Evolutionary conservation across 2,113 vertebrate species (phyloP).

Genomic region (Sterrhoptilus dennistouni): DNA sequence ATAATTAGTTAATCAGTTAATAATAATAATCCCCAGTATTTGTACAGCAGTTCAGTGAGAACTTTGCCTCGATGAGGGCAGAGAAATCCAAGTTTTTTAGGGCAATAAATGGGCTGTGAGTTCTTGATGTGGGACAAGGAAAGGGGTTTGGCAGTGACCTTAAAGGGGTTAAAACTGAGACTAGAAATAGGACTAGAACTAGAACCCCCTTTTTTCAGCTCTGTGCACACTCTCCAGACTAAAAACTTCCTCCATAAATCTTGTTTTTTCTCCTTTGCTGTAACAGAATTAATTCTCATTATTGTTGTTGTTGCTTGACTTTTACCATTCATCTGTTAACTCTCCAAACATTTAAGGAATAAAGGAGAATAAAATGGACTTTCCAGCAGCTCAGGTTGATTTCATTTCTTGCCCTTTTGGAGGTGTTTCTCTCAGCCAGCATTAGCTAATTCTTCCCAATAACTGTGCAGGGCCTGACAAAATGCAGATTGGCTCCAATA

Average conservation of each 20-base stretch:
- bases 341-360: slow-evolving; percentile 12
- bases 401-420: slow-evolving; percentile 1
- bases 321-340: neutral
- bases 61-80: neutral
- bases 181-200: neutral
- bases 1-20: too few relatives aligned
- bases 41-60: neutral
- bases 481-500: neutral
- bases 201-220: neutral
- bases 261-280: neutral
- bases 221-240: neutral
- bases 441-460: slow-evolving; percentile 25
- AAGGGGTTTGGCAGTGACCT: neutral
- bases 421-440: neutral
- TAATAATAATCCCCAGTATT: neutral
- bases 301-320: neutral
- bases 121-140: neutral
- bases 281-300: neutral
- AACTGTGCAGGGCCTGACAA: neutral
- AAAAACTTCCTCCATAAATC: neutral
- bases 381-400: slow-evolving; percentile 29
- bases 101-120: neutral
- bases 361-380: slow-evolving; percentile 27
- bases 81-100: neutral
- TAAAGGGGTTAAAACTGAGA: neutral